Percentiles rank a stretch among this genome's conserved stretches.
These are phyloP conservation scores for Vanacampus margaritifer DNA, from an alignment of 2,113 vertebrate species.

Conservation along the genomic window DNA sequence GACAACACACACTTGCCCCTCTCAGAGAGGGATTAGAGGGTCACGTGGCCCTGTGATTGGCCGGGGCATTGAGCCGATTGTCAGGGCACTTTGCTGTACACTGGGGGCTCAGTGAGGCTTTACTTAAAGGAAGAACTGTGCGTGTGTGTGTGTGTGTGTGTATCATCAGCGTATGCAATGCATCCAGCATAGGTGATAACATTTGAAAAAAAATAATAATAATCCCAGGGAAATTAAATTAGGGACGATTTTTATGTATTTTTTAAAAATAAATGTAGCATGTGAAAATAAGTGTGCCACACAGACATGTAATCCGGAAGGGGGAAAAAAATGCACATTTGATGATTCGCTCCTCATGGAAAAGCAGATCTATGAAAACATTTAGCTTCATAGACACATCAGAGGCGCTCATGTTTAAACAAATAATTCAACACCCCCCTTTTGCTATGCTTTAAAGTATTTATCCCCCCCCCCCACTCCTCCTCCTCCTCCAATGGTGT, in stretches of 20 bases:
- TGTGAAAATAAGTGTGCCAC: slow-evolving; percentile 23
- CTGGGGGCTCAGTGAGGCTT: slow-evolving; percentile 80
- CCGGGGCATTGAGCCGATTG: slow-evolving; percentile 88
- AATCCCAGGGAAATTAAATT: slow-evolving; percentile 2
- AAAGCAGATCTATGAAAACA: slow-evolving; percentile 57
- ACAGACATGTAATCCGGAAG: slow-evolving; percentile 17
- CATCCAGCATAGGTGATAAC: slow-evolving; percentile 9
- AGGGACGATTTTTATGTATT: slow-evolving; percentile 10
- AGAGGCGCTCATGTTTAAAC: slow-evolving; percentile 54
- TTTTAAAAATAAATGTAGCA: not conserved
- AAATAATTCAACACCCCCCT: slow-evolving; percentile 59
- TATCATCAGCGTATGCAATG: slow-evolving; percentile 32
- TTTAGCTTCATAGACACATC: slow-evolving; percentile 54
- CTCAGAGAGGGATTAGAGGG: slow-evolving; percentile 88
- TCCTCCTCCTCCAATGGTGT: slow-evolving; percentile 50
- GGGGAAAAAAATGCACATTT: slow-evolving; percentile 32
- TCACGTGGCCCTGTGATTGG: slow-evolving; percentile 89
- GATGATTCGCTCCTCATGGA: slow-evolving; percentile 39
- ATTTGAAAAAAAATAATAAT: no score
- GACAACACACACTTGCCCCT: slow-evolving; percentile 84
- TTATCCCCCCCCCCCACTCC: slow-evolving; percentile 29
- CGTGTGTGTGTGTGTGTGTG: slow-evolving; percentile 34
- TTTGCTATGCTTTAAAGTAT: slow-evolving; percentile 53
- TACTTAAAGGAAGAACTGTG: slow-evolving; percentile 68
- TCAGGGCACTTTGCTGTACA: slow-evolving; percentile 78